Conservation (phyloP, 2,888 invertebrate genomes). For the Xylota segnis region DNA sequence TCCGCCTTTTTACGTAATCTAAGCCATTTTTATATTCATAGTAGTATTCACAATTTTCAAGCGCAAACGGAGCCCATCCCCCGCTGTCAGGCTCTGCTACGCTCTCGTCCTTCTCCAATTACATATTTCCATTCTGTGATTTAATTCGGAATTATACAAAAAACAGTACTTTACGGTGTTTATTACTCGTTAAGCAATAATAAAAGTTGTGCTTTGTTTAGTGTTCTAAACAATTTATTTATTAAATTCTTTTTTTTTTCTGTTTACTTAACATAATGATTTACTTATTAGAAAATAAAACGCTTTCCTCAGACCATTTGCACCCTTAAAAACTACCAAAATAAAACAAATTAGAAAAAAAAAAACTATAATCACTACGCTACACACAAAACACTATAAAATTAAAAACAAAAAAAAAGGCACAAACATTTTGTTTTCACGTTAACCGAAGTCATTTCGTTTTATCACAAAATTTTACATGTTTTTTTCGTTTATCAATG, state of each 20-base stretch:
- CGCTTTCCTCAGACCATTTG: conserved; percentile 54
- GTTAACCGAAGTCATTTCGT: conserved; percentile 44
- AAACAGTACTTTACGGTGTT: conserved; percentile 4
- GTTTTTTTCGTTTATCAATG: conserved; percentile 10
- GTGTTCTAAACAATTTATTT: conserved; percentile 34
- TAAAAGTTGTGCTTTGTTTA: conserved; percentile 41
- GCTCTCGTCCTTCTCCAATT: background rate
- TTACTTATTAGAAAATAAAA: conserved; percentile 17
- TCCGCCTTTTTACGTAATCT: too few relatives aligned
- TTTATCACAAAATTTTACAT: conserved; percentile 64
- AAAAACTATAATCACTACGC: conserved; percentile 25
- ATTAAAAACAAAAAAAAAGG: conserved; percentile 63
- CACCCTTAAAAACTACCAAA: conserved; percentile 19
- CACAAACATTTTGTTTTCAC: conserved; percentile 46
- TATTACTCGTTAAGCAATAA: conserved; percentile 41
- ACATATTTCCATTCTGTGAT: conserved; percentile 59
- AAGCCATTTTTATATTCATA: too few relatives aligned
- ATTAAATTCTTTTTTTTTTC: background rate
- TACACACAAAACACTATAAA: conserved; percentile 41
- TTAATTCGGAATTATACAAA: conserved; percentile 23
- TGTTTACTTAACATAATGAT: conserved; percentile 15
- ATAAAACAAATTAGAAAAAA: conserved; percentile 24
- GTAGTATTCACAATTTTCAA: too few relatives aligned
- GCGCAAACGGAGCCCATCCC: background rate
- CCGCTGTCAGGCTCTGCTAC: background rate